phyloP scores from a whole-genome alignment of 2,113 vertebrate genomes.

The Eublepharis macularius region DNA sequence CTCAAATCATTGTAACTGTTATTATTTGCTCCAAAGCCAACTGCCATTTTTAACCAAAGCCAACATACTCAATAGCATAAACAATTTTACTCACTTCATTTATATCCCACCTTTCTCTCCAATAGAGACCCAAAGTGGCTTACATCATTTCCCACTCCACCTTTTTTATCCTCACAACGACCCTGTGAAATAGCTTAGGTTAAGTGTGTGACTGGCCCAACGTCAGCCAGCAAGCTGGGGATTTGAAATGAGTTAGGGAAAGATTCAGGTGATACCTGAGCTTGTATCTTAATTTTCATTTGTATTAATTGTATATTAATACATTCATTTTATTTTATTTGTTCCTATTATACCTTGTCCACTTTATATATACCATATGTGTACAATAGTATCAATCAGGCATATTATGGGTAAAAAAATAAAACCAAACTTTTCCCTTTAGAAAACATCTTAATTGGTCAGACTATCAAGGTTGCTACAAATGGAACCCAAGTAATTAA shows the following conservation, averaged over 20 bases:
- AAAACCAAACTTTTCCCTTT: background rate
- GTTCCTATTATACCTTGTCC: background rate
- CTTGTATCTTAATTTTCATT: background rate
- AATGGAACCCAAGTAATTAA: background rate
- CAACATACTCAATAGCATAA: background rate
- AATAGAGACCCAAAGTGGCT: no score
- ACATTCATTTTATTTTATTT: slow-evolving; percentile 8
- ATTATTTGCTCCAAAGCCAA: background rate
- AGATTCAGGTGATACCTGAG: background rate
- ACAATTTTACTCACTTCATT: no score
- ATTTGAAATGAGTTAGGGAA: slow-evolving; percentile 3
- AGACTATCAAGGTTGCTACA: background rate
- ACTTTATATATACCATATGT: slow-evolving; percentile 12
- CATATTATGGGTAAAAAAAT: no score
- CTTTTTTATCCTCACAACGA: no score
- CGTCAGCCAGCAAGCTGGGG: no score
- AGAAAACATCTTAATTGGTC: background rate
- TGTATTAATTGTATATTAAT: background rate
- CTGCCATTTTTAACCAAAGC: slow-evolving; percentile 18
- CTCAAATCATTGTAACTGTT: slow-evolving; percentile 16
- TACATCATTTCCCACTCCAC: no score
- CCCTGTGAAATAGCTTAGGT: no score
- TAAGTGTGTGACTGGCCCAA: no score
- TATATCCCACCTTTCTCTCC: no score
- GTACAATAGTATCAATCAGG: background rate